Conservation (phyloP, 2,888 invertebrate genomes). For the Noctua janthina region DNA sequence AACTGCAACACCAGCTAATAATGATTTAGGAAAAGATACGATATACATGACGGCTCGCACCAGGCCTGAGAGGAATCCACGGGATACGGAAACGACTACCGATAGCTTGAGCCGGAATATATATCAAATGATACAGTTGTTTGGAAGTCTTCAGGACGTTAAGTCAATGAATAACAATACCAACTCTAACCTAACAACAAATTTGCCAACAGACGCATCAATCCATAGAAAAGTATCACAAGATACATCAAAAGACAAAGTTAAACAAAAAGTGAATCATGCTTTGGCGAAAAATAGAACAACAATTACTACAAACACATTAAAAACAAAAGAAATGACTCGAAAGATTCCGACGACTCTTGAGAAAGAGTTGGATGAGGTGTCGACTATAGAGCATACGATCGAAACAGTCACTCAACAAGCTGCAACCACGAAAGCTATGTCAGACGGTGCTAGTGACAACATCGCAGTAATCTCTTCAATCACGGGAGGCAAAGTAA, state of each 20-base stretch:
- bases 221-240: neutral
- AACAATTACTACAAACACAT: neutral
- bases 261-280: conserved; percentile 15
- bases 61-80: conserved; percentile 14
- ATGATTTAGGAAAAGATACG: neutral
- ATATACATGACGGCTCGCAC: conserved; percentile 21
- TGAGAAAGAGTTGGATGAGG: neutral
- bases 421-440: neutral
- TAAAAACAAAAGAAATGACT: too few species aligned
- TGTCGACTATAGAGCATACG: neutral
- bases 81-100: conserved; percentile 17
- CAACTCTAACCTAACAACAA: conserved; percentile 26
- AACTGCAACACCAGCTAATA: neutral
- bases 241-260: neutral
- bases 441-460: too few species aligned
- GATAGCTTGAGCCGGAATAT: conserved; percentile 64
- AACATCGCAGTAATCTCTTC: neutral
- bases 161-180: conserved; percentile 47
- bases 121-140: conserved; percentile 69
- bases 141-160: conserved; percentile 62
- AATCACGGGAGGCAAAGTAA: rapidly evolving
- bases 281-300: neutral
- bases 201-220: conserved; percentile 10
- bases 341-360: neutral
- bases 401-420: neutral